phyloP scores from a whole-genome alignment of 2,888 invertebrate genomes.

The Pandemis corylana region DNA sequence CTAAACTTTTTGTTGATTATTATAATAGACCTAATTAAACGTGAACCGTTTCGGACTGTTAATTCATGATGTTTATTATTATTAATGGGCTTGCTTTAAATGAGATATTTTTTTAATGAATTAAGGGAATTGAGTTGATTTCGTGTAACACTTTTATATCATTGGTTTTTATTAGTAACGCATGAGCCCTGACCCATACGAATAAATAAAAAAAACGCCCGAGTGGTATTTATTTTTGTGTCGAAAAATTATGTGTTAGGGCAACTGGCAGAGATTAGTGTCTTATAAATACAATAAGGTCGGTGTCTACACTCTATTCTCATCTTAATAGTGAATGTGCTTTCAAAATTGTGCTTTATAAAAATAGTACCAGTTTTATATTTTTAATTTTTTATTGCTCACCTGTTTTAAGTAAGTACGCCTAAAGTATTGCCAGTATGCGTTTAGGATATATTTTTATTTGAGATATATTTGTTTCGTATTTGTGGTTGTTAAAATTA shows the following conservation, averaged over 20 bases:
- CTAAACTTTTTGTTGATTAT: no score
- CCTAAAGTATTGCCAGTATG: conserved; percentile 29
- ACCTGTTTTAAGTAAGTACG: neutral
- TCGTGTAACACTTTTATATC: conserved; percentile 29
- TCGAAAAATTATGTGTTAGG: conserved; percentile 27
- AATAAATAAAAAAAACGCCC: neutral
- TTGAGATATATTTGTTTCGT: conserved; percentile 28
- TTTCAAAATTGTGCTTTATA: conserved; percentile 11
- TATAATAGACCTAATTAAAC: no score
- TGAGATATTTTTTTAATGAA: neutral
- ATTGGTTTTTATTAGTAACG: conserved; percentile 24
- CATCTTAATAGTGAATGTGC: conserved; percentile 19
- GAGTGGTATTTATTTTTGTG: conserved; percentile 26
- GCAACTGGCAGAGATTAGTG: conserved; percentile 38
- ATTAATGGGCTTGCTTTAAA: no score
- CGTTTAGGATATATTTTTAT: conserved; percentile 35
- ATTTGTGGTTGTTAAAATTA: conserved; percentile 30
- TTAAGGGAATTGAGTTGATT: neutral
- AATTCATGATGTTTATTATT: no score
- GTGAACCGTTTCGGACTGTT: no score
- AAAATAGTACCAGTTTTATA: conserved; percentile 2
- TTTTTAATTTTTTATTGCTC: neutral
- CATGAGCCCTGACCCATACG: conserved; percentile 19
- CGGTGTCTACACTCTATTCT: conserved; percentile 16
- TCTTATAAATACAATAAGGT: conserved; percentile 39